Percentiles rank a stretch among this genome's conserved stretches.
These are phyloP conservation scores for Tachypleus tridentatus DNA, from an alignment of 1,140 invertebrate genomes.

Conservation along the genomic window DNA sequence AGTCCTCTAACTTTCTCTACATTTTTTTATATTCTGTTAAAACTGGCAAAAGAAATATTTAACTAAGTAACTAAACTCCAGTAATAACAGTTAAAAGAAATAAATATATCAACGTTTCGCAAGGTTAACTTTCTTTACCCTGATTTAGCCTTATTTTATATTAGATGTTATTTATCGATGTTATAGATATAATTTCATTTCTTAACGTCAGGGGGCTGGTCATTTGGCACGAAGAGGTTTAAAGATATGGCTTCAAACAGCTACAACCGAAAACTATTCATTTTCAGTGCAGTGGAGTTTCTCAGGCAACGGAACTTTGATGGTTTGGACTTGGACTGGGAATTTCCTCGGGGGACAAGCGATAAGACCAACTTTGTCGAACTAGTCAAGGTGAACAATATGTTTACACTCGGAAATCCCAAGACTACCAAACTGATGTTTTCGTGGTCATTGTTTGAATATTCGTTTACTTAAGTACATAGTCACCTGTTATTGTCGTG, in stretches of 20 bases:
- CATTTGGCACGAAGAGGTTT: conserved; percentile 89
- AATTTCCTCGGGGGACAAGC: conserved; percentile 84
- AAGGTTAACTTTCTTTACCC: background rate
- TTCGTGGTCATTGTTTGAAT: too few species aligned
- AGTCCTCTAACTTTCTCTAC: too few species aligned
- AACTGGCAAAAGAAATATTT: too few species aligned
- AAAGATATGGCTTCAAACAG: conserved; percentile 78
- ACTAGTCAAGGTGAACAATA: conserved; percentile 57
- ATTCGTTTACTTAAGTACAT: too few species aligned
- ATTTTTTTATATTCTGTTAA: too few species aligned
- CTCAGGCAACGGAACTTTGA: conserved; percentile 65
- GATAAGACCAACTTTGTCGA: conserved; percentile 89
- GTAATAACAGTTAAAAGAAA: too few species aligned
- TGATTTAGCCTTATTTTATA: background rate
- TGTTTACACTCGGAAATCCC: too few species aligned
- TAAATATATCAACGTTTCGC: background rate
- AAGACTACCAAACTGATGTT: too few species aligned
- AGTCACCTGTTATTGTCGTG: too few species aligned
- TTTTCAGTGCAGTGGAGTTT: conserved; percentile 85
- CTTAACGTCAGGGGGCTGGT: conserved; percentile 63
- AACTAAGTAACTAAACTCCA: too few species aligned
- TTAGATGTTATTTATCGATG: background rate
- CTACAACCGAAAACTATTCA: conserved; percentile 82
- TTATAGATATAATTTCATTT: background rate
- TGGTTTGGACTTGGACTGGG: conserved; percentile 84